Percentiles rank a stretch among this genome's conserved stretches.
Conservation (phyloP, 2,113 vertebrate genomes). For the Etheostoma spectabile region DNA sequence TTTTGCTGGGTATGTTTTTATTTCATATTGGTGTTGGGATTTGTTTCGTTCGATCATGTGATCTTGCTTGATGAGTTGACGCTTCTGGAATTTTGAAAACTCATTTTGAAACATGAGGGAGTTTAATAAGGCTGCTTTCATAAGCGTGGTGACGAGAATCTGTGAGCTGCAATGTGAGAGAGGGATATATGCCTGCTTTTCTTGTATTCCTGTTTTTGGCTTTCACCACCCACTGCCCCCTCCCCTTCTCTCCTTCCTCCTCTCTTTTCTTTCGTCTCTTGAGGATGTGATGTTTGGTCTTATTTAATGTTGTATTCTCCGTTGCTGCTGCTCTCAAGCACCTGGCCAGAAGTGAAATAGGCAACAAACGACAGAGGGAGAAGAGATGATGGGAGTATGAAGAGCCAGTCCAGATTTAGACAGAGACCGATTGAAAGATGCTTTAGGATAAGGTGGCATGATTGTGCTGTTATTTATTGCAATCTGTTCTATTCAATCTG, state of each 20-base stretch:
- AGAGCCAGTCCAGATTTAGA: slow-evolving; percentile 21
- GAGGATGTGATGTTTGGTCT: slow-evolving; percentile 63
- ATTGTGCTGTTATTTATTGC: slow-evolving; percentile 29
- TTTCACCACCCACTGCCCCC: slow-evolving; percentile 46
- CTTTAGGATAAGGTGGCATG: slow-evolving; percentile 47
- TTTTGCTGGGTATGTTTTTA: slow-evolving; percentile 5
- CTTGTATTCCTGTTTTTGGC: slow-evolving; percentile 22
- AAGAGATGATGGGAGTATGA: slow-evolving; percentile 18
- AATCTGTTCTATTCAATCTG: slow-evolving; percentile 37
- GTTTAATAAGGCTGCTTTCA: background rate
- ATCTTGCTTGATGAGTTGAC: background rate
- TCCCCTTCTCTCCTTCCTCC: slow-evolving; percentile 43
- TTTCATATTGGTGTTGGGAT: background rate
- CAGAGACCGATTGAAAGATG: slow-evolving; percentile 40
- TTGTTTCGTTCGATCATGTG: background rate
- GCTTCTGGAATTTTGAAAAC: background rate
- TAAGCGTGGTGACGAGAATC: slow-evolving; percentile 11
- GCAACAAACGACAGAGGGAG: background rate
- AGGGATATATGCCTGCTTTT: background rate
- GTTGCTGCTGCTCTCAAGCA: slow-evolving; percentile 33
- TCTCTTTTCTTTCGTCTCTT: slow-evolving; percentile 39
- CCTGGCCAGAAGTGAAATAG: slow-evolving; percentile 47
- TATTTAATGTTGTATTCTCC: slow-evolving; percentile 35
- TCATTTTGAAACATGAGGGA: background rate
- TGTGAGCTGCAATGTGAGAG: slow-evolving; percentile 1